Conservation (phyloP, 2,113 vertebrate genomes). For the Colius striatus region DNA sequence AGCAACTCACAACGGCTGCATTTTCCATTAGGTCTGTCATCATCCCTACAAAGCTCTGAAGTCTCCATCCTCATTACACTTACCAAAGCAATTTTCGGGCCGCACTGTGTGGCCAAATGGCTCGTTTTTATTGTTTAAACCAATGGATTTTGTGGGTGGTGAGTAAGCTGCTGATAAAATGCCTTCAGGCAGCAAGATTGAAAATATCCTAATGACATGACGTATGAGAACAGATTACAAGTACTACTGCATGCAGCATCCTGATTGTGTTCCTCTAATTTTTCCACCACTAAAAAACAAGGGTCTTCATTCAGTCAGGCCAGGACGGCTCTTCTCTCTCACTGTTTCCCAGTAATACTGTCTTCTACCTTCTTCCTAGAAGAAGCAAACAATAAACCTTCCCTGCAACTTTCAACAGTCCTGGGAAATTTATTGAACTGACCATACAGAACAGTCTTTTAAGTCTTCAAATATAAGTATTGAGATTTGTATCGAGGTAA, state of each 20-base stretch:
- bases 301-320: not conserved
- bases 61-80: not conserved
- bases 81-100: slow-evolving; percentile 34
- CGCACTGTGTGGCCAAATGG: not conserved
- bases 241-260: not conserved
- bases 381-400: not conserved
- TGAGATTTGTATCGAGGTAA: not conserved
- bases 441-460: not conserved
- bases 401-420: not conserved
- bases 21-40: not conserved
- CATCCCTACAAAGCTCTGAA: not conserved
- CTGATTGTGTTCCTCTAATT: not conserved
- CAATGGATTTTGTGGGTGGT: slow-evolving; percentile 47
- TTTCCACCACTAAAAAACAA: not conserved
- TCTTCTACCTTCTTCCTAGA: not conserved
- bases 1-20: not conserved
- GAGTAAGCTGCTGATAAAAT: slow-evolving; percentile 56
- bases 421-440: not conserved
- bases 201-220: slow-evolving; percentile 27
- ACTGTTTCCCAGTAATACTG: not conserved
- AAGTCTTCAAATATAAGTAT: not conserved
- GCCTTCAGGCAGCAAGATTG: slow-evolving; percentile 7
- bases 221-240: slow-evolving; percentile 15
- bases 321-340: not conserved
- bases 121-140: slow-evolving; percentile 61